A percentile compares a stretch with the other conserved stretches of the same genome.
Evolutionary conservation across 2,797 vertebrate genomes (phyloP).

Genomic region (Anas georgica): DNA sequence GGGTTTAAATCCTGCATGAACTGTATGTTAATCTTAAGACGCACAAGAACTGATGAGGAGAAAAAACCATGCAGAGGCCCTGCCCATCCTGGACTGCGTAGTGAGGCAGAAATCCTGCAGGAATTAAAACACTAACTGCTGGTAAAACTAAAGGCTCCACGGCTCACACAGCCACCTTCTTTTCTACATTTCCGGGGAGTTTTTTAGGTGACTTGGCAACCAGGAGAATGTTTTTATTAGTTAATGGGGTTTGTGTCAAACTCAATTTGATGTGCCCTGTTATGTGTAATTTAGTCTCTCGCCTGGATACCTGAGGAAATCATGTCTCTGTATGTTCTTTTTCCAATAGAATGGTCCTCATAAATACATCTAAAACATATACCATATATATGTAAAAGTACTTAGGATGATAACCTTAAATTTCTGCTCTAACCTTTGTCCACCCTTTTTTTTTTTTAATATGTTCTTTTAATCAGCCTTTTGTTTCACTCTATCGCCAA

Average conservation of each 20-base stretch:
- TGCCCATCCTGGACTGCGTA: not conserved
- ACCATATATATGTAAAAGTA: not conserved
- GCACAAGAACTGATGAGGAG: not conserved
- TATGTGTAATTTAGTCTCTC: not conserved
- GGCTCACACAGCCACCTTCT: not conserved
- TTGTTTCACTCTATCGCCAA: not conserved
- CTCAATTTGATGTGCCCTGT: not conserved
- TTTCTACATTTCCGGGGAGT: not conserved
- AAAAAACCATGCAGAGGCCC: not conserved
- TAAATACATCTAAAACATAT: not conserved
- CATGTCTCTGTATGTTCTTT: not conserved
- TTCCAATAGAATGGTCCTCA: not conserved
- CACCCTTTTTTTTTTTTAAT: not conserved
- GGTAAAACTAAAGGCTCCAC: not conserved
- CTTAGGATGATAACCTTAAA: not conserved
- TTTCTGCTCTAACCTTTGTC: not conserved
- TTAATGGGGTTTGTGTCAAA: constrained; percentile 1
- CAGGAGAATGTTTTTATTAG: constrained; percentile 31
- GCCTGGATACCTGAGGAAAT: not conserved
- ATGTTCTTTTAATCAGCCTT: not conserved
- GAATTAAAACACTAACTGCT: not conserved
- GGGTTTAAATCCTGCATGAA: not conserved
- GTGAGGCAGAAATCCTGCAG: not conserved
- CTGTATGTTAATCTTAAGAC: not conserved
- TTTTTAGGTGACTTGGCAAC: not conserved